phyloP scores from a whole-genome alignment of 2,797 vertebrate genomes.

The Eleutherodactylus coqui region DNA sequence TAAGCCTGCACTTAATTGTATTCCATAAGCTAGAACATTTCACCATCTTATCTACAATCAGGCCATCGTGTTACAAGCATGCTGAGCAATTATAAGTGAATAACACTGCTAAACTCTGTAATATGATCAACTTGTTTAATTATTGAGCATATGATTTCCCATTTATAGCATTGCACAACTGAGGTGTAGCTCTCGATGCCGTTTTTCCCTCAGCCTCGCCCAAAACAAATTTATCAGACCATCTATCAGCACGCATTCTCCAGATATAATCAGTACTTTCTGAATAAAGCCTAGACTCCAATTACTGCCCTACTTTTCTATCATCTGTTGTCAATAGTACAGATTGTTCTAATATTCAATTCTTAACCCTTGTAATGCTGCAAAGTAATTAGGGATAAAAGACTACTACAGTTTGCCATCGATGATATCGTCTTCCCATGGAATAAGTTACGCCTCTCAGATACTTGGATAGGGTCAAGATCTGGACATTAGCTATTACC shows the following conservation, averaged over 20 bases:
- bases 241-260: not conserved
- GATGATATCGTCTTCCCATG: too few species aligned
- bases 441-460: not conserved
- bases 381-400: not conserved
- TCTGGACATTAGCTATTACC: not conserved
- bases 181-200: not conserved
- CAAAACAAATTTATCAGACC: conserved; percentile 16
- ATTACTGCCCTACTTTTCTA: not conserved
- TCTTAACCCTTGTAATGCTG: not conserved
- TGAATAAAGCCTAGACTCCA: not conserved
- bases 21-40: not conserved
- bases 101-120: conserved; percentile 2
- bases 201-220: conserved; percentile 10
- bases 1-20: not conserved
- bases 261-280: conserved; percentile 25
- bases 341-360: not conserved
- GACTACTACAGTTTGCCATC: too few species aligned
- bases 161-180: conserved; percentile 11
- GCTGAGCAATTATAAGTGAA: not conserved
- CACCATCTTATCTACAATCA: not conserved
- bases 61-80: not conserved
- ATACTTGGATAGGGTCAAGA: not conserved
- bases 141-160: not conserved
- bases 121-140: conserved; percentile 10
- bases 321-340: not conserved